Percentiles rank a stretch among this genome's conserved stretches.
These are phyloP conservation scores for Eugnorisma glareosa DNA, from an alignment of 2,888 invertebrate genomes.

Conservation along the genomic window DNA sequence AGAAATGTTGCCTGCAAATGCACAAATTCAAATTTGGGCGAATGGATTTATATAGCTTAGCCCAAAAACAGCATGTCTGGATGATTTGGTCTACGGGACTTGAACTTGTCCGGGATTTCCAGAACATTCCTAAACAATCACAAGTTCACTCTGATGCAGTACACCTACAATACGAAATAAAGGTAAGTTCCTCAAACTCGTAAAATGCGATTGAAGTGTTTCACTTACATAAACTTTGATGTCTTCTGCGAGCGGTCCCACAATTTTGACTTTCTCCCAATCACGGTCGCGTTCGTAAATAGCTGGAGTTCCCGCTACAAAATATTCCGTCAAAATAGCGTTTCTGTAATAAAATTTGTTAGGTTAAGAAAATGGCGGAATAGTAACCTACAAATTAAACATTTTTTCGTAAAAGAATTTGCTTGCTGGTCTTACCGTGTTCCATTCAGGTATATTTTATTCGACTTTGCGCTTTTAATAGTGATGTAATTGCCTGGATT, in stretches of 20 bases:
- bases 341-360: slow-evolving; percentile 85
- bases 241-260: slow-evolving; percentile 95
- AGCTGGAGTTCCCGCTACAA: slow-evolving; percentile 94
- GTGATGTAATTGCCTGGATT: slow-evolving; percentile 95
- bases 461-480: slow-evolving; percentile 93
- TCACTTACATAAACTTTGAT: slow-evolving; percentile 94
- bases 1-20: background rate
- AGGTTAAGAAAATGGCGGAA: slow-evolving; percentile 12
- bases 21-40: background rate
- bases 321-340: slow-evolving; percentile 94
- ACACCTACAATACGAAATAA: background rate
- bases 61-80: background rate
- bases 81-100: background rate
- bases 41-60: background rate
- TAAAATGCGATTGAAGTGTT: slow-evolving; percentile 7
- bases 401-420: slow-evolving; percentile 6
- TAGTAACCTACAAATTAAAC: background rate
- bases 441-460: slow-evolving; percentile 94
- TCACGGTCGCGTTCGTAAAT: slow-evolving; percentile 95
- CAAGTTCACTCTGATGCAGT: background rate
- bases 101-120: background rate
- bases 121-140: background rate
- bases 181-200: slow-evolving; percentile 11
- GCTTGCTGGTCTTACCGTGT: slow-evolving; percentile 90
- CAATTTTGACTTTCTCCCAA: slow-evolving; percentile 95